A percentile compares a stretch with the other conserved stretches of the same genome.
Evolutionary conservation across 1,140 invertebrate species (phyloP).

Genomic region (Delia radicum): DNA sequence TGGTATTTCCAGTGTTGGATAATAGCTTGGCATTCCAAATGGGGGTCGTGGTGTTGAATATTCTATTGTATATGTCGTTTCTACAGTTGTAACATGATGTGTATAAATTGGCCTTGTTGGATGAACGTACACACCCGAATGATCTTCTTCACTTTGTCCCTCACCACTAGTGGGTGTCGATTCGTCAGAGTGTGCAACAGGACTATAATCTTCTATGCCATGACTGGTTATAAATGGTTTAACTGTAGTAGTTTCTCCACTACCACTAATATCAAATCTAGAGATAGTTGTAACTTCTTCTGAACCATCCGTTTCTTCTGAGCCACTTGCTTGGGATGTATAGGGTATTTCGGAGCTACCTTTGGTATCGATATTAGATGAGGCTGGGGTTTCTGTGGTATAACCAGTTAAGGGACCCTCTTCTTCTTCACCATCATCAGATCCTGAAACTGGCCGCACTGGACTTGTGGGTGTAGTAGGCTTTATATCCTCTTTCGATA

Average conservation of each 20-base stretch:
- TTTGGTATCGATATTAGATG: neutral
- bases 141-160: neutral
- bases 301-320: conserved; percentile 35
- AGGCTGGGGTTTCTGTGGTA: conserved; percentile 6
- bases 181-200: neutral
- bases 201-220: conserved; percentile 35
- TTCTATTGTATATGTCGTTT: conserved; percentile 41
- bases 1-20: conserved; percentile 27
- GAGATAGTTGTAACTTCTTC: conserved; percentile 31
- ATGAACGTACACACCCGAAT: neutral
- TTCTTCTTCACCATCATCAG: neutral
- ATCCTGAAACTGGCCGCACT: neutral
- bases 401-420: neutral
- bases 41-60: conserved; percentile 26
- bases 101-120: conserved; percentile 32
- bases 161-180: neutral
- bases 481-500: neutral
- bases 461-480: neutral
- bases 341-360: conserved; percentile 13
- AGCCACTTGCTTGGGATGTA: conserved; percentile 10
- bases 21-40: conserved; percentile 12
- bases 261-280: neutral
- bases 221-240: conserved; percentile 30
- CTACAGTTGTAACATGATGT: conserved; percentile 44
- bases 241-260: neutral